These are phyloP conservation scores for Dissostichus mawsoni DNA, from an alignment of 2,113 vertebrate species.

Conservation along the genomic window DNA sequence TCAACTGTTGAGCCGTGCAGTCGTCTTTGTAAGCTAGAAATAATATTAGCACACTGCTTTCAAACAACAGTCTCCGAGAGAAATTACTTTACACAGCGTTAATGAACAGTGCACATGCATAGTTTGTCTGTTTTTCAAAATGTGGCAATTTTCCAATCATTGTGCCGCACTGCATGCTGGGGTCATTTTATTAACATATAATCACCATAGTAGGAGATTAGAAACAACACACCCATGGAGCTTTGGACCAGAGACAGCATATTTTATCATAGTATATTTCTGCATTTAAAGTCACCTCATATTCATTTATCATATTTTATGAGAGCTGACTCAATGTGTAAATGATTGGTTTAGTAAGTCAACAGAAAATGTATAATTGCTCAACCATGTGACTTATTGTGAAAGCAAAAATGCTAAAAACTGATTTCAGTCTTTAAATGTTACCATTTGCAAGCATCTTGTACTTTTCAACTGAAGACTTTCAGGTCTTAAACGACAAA, in stretches of 20 bases:
- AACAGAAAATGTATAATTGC: background rate
- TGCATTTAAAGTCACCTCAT: background rate
- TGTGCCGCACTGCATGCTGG: background rate
- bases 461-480: background rate
- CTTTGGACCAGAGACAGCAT: background rate
- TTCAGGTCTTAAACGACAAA: background rate
- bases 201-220: background rate
- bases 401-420: background rate
- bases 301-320: background rate
- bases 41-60: slow-evolving; percentile 51
- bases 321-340: background rate
- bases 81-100: slow-evolving; percentile 18
- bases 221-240: background rate
- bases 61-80: slow-evolving; percentile 22
- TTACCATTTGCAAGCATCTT: background rate
- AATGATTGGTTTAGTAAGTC: background rate
- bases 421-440: too few relatives aligned
- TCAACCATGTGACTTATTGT: background rate
- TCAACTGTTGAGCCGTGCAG: slow-evolving; percentile 64
- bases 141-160: background rate
- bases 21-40: slow-evolving; percentile 60
- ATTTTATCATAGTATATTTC: background rate
- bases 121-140: background rate
- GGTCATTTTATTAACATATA: slow-evolving; percentile 11
- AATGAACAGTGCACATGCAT: background rate